Percentiles rank a stretch among this genome's conserved stretches.
These are phyloP conservation scores for Lucifuga dentata DNA, from an alignment of 2,113 vertebrate species.

Conservation along the genomic window DNA sequence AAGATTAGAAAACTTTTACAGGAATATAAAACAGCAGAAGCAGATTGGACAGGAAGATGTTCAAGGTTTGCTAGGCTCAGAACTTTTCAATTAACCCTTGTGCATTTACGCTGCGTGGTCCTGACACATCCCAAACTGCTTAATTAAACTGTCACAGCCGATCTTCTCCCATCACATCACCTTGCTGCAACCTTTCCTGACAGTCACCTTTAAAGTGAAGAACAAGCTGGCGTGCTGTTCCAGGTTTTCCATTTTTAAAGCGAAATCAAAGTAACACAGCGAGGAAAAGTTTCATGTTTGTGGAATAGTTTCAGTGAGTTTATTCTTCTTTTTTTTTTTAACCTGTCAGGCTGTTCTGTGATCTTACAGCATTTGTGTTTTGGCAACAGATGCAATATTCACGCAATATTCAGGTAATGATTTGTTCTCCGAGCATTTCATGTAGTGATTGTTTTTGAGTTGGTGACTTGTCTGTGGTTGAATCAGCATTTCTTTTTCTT, in stretches of 20 bases:
- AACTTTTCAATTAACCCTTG: conserved; percentile 13
- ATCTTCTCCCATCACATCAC: conserved; percentile 17
- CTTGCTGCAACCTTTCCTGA: conserved; percentile 34
- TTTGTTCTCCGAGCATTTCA: no score
- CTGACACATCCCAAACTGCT: conserved; percentile 11
- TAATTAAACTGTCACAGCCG: conserved; percentile 33
- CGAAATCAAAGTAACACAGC: background rate
- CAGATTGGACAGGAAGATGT: no score
- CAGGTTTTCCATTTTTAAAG: conserved; percentile 26
- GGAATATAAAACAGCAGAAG: no score
- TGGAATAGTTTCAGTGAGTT: background rate
- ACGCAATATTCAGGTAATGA: no score
- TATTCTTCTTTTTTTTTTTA: conserved; percentile 18
- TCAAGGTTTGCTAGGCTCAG: no score
- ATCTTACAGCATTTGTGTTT: conserved; percentile 34
- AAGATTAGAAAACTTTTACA: no score
- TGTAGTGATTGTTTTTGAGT: background rate
- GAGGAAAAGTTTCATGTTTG: conserved; percentile 1
- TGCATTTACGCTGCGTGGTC: conserved; percentile 42
- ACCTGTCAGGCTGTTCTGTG: conserved; percentile 19
- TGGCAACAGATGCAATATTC: conserved; percentile 11
- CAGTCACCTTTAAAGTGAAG: conserved; percentile 3
- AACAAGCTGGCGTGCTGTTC: conserved; percentile 1
- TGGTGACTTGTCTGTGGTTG: conserved; percentile 1
- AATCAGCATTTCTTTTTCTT: conserved; percentile 22